Conservation (phyloP, 2,888 invertebrate genomes). For the Actias luna region DNA sequence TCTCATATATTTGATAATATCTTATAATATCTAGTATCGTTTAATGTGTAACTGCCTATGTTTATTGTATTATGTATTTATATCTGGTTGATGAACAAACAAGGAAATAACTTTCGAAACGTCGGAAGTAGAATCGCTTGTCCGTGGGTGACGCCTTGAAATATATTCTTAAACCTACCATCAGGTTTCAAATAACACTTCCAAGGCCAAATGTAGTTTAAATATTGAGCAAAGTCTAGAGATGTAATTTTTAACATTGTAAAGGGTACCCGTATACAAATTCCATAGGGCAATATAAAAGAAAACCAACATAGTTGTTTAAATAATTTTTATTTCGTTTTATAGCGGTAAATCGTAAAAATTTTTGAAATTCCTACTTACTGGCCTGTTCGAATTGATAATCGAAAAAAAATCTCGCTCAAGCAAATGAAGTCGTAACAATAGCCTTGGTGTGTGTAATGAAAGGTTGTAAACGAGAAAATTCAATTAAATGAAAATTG, state of each 20-base stretch:
- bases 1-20: no score
- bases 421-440: constrained; percentile 79
- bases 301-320: constrained; percentile 18
- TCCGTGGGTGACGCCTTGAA: no score
- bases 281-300: background rate
- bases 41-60: no score
- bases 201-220: background rate
- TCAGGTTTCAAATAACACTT: no score
- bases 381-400: constrained; percentile 75
- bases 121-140: no score
- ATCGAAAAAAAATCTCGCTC: constrained; percentile 56
- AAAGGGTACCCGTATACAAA: background rate
- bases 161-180: no score
- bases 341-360: constrained; percentile 69
- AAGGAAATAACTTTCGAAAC: no score
- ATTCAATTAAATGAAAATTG: constrained; percentile 17
- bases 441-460: constrained; percentile 41
- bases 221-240: background rate
- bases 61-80: no score
- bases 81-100: no score
- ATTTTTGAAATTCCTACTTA: constrained; percentile 71
- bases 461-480: constrained; percentile 35
- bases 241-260: background rate
- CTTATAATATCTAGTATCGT: no score
- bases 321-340: constrained; percentile 24